A percentile compares a stretch with the other conserved stretches of the same genome.
phyloP scores from a whole-genome alignment of 2,888 invertebrate species.

The Euclidia mi region DNA sequence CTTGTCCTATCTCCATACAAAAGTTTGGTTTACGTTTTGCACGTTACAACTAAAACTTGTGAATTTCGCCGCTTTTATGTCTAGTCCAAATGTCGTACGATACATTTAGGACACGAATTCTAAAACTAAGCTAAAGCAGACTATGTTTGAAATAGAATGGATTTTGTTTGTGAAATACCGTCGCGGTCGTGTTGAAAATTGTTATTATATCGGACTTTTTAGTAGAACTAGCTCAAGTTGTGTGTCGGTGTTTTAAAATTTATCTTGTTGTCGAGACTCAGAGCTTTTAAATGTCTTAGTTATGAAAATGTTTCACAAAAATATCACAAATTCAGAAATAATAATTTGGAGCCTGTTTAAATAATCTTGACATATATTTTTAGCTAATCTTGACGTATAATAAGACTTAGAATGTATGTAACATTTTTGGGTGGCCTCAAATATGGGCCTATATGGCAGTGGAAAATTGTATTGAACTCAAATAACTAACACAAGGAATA shows the following conservation, averaged over 20 bases:
- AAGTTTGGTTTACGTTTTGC: conserved; percentile 54
- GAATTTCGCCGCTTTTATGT: conserved; percentile 35
- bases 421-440: no score
- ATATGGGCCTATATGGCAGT: no score
- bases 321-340: no score
- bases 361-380: no score
- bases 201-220: conserved; percentile 3
- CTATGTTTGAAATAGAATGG: conserved; percentile 15
- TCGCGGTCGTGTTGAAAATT: conserved; percentile 9
- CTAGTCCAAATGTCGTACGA: conserved; percentile 28
- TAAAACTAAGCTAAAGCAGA: conserved; percentile 14
- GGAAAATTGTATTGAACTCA: no score
- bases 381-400: no score
- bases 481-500: no score
- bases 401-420: no score
- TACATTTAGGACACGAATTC: conserved; percentile 28
- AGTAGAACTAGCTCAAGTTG: neutral
- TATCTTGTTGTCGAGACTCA: neutral
- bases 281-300: no score
- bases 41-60: conserved; percentile 49
- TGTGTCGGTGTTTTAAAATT: neutral
- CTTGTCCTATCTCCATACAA: conserved; percentile 41
- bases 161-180: conserved; percentile 12
- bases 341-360: no score
- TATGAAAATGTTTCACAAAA: no score